These are phyloP conservation scores for Gambelia wislizenii DNA, from an alignment of 2,797 vertebrate species.

Conservation along the genomic window DNA sequence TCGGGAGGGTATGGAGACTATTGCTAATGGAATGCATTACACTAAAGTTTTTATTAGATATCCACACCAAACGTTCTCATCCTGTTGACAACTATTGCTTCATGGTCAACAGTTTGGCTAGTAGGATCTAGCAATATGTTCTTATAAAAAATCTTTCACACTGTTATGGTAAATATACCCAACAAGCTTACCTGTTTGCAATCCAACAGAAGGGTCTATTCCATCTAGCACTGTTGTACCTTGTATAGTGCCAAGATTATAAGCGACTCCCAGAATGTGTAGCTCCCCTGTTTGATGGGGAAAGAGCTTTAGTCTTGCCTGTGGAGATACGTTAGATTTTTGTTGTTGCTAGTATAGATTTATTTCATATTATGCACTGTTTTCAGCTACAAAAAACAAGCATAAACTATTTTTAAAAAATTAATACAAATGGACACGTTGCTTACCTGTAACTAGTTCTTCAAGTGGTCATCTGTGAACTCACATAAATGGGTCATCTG, in stretches of 20 bases:
- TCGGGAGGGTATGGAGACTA: no score
- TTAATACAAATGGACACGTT: not conserved
- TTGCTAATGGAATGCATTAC: not conserved
- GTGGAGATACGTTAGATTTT: constrained; percentile 81
- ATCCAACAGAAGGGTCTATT: constrained; percentile 77
- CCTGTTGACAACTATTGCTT: not conserved
- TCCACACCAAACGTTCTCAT: not conserved
- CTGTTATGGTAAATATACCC: constrained; percentile 18
- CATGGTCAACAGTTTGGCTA: not conserved
- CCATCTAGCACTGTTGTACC: constrained; percentile 80
- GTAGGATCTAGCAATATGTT: not conserved
- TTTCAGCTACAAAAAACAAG: constrained; percentile 42
- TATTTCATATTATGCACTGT: constrained; percentile 56
- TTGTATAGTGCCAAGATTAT: constrained; percentile 89
- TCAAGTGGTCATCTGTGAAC: no score
- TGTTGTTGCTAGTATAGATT: constrained; percentile 79
- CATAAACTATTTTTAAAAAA: not conserved
- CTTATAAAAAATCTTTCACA: constrained; percentile 11
- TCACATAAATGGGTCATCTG: no score
- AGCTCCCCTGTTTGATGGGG: constrained; percentile 94
- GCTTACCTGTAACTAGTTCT: no score
- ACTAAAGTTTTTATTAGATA: not conserved
- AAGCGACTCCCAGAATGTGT: constrained; percentile 92
- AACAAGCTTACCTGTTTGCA: constrained; percentile 82
- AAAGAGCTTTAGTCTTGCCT: constrained; percentile 95